A percentile compares a stretch with the other conserved stretches of the same genome.
These are phyloP conservation scores for Bothrops jararaca DNA, from an alignment of 2,113 vertebrate species.

Conservation along the genomic window DNA sequence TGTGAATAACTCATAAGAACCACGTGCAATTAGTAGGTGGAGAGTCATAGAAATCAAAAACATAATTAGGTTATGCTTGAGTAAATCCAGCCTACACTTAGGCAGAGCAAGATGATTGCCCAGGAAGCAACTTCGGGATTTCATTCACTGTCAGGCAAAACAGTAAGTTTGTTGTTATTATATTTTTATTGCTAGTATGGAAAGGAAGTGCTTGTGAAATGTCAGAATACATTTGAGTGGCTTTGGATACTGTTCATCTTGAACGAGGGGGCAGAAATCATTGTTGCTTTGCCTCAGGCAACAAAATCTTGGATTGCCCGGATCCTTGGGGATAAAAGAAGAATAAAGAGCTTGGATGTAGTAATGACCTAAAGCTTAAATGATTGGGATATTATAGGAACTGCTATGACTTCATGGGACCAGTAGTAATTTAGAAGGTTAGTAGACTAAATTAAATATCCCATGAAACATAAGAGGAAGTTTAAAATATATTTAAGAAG, in stretches of 20 bases:
- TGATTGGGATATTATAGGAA: background rate
- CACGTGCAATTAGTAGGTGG: background rate
- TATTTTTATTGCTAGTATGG: background rate
- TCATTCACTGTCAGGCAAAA: background rate
- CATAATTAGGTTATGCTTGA: background rate
- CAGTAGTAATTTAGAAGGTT: background rate
- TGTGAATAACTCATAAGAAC: background rate
- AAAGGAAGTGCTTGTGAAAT: background rate
- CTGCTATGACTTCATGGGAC: background rate
- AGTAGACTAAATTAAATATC: background rate
- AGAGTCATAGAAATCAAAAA: background rate
- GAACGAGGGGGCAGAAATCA: background rate
- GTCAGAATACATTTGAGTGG: background rate
- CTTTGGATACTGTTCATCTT: background rate
- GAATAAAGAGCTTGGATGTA: background rate
- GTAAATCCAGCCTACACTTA: background rate
- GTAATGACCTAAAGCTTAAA: background rate
- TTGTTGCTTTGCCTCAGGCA: background rate
- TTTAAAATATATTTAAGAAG: background rate
- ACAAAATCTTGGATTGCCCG: background rate
- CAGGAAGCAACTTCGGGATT: background rate
- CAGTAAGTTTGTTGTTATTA: background rate
- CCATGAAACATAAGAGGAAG: background rate
- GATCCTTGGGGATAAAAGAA: background rate
- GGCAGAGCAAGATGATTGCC: background rate